A percentile compares a stretch with the other conserved stretches of the same genome.
These are phyloP conservation scores for Hippopotamus amphibius DNA, from an alignment of 2,113 vertebrate genomes.

Conservation along the genomic window DNA sequence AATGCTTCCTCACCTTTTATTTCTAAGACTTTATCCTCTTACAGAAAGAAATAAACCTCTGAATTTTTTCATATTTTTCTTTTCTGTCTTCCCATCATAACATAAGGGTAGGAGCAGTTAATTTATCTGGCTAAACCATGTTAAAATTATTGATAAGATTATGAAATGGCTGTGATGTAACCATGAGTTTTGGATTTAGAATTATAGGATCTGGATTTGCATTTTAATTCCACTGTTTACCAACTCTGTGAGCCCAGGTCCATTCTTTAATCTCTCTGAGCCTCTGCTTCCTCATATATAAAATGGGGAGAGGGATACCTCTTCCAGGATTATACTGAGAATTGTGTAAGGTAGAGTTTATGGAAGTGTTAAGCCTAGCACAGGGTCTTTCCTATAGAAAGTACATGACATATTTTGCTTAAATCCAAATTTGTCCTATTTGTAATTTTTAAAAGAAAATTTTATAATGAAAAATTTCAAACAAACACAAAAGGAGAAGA, in stretches of 20 bases:
- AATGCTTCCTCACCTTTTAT: no score
- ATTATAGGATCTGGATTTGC: not conserved
- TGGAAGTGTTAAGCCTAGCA: not conserved
- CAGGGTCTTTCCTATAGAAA: not conserved
- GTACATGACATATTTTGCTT: not conserved
- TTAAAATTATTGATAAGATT: not conserved
- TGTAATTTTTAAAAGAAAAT: not conserved
- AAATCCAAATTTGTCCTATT: not conserved
- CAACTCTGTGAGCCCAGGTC: not conserved
- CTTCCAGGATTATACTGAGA: not conserved
- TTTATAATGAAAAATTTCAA: not conserved
- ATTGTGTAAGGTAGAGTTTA: not conserved
- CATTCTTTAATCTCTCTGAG: not conserved
- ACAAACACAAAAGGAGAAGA: not conserved
- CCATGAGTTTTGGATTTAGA: not conserved
- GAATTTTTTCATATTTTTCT: no score
- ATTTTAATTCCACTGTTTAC: not conserved
- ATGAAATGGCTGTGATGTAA: not conserved
- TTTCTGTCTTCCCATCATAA: no score
- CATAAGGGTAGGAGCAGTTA: no score
- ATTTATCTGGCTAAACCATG: not conserved
- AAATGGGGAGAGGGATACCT: not conserved
- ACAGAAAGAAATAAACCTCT: no score
- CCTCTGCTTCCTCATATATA: not conserved
- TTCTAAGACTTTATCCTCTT: no score